Evolutionary conservation across 2,113 vertebrate genomes (phyloP).

Genomic region (Girardinichthys multiradiatus): DNA sequence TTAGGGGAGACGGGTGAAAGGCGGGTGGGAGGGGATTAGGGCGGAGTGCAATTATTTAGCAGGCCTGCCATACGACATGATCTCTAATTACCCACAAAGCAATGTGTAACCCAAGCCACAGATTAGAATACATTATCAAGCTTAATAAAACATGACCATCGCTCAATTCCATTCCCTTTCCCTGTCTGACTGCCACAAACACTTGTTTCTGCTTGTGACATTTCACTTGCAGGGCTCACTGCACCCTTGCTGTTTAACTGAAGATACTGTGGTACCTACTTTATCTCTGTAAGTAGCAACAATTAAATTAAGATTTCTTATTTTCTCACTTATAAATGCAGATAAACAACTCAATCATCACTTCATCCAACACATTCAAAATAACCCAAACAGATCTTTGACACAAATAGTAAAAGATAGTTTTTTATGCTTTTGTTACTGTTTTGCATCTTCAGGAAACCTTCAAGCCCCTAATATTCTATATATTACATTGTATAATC

Average conservation of each 20-base stretch:
- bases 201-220: constrained; percentile 58
- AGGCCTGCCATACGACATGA: constrained; percentile 68
- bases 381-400: too few relatives aligned
- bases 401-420: not conserved
- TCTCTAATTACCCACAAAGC: constrained; percentile 81
- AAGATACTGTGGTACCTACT: not conserved
- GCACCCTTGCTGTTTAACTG: constrained; percentile 28
- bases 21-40: constrained; percentile 69
- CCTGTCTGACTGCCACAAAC: constrained; percentile 47
- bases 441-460: not conserved
- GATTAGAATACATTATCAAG: constrained; percentile 73
- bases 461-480: not conserved
- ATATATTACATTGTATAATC: too few relatives aligned
- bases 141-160: constrained; percentile 81
- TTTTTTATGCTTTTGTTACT: not conserved
- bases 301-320: not conserved
- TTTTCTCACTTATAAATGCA: not conserved
- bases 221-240: constrained; percentile 2
- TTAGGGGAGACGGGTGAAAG: constrained; percentile 52
- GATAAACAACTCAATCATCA: too few relatives aligned
- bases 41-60: constrained; percentile 72
- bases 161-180: constrained; percentile 69
- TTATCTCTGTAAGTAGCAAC: not conserved
- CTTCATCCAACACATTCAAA: too few relatives aligned
- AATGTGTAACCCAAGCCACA: constrained; percentile 75